These are phyloP conservation scores for Parazoanthus darwini DNA, from an alignment of 92 coral and sea anemone species.

Conservation along the genomic window DNA sequence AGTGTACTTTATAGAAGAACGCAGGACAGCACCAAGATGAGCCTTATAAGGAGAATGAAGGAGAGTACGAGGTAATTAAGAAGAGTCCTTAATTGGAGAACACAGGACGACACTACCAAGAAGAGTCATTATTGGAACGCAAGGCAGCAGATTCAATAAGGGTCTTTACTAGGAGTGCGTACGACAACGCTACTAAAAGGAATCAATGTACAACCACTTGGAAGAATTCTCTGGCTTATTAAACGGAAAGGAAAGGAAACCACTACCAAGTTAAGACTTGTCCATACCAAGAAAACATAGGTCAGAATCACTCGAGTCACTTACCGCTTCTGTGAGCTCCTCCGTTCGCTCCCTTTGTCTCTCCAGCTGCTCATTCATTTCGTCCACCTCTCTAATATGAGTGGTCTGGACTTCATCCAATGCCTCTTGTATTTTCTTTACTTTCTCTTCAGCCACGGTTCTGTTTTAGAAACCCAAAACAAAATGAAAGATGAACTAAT, in stretches of 20 bases:
- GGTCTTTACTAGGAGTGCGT: not conserved
- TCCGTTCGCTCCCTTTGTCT: conserved; percentile 76
- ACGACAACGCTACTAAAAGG: not conserved
- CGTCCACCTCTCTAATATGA: conserved; percentile 72
- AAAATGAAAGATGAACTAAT: not conserved
- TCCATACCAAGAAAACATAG: not conserved
- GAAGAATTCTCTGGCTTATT: too few species aligned
- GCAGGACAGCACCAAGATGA: not conserved
- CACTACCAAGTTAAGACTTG: not conserved
- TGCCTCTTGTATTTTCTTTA: conserved; percentile 65
- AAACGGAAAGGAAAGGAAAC: not conserved
- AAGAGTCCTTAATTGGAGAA: not conserved
- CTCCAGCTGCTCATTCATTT: conserved; percentile 80
- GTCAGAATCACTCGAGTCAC: not conserved
- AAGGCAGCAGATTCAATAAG: not conserved
- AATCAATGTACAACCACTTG: not conserved
- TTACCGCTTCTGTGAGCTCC: conserved; percentile 87
- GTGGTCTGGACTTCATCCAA: conserved; percentile 70
- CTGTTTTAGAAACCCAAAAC: not conserved
- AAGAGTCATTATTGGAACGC: not conserved
- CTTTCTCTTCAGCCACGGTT: conserved; percentile 59
- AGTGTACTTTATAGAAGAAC: not conserved
- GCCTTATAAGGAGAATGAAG: not conserved
- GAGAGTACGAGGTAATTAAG: too few species aligned
- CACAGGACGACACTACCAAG: not conserved